Base-by-base conservation (phyloP, 2,113 vertebrate genomes). In the Eurypyga helias region DNA sequence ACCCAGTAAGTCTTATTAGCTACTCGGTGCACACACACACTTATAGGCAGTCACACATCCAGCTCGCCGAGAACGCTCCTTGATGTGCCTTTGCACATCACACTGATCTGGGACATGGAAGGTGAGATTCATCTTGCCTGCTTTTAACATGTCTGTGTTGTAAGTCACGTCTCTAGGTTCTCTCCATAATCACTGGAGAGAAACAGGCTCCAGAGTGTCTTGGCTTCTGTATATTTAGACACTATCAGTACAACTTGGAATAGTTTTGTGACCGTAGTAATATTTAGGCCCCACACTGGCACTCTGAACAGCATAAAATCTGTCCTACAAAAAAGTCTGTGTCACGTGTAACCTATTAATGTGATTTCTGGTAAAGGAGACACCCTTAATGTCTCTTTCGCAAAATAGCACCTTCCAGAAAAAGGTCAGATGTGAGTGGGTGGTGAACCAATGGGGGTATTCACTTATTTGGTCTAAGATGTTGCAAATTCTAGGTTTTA, bases 401-500 rank as follows among this genome's bases (percentile, higher is more conserved):
- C 49, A 34, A 52, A 82, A 86, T 11, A 86, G 29, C 34, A 73
- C 65, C 54, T 73, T 87, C 69, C 51, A 73, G 51, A 77, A 82
- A 36, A 0, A 19, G 29, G 9, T 41, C 11, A 73, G 13, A 17
- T 41, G 65, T 41, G 51, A 76, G 60, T 26, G 55, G 52, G 46
- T 64, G 33, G 51, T 69, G 51, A 97, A 87, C 43, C 62, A 24
- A 76, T 58, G n/a, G 83, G 94, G 73, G n/a, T 45, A 83, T 66
- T 84, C 72, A 33, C 73, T 65, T 72, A 78, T 84, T 89, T 88
- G 19, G 41, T 55, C 13, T 48, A 72, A 88, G 78, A 94, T 43
- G 34, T 17, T 81, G 66, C 73, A 90, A 45, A 86, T 91, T 54
- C 70, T 67, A 96, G 90, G 61, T 83, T 89, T 83, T 82, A 96